Evolutionary conservation across 1,140 invertebrate species (phyloP).

Genomic region (Nymphalis io): DNA sequence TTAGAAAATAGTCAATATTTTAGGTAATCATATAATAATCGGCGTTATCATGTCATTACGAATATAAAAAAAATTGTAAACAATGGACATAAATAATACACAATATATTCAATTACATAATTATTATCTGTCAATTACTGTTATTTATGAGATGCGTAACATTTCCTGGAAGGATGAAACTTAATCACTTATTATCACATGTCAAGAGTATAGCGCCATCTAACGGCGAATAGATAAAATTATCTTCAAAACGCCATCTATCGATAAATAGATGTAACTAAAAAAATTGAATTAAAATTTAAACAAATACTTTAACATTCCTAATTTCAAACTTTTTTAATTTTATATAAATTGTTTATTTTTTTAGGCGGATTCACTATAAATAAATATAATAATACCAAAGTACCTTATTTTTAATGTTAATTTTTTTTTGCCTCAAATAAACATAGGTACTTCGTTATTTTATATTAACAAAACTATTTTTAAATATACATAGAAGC

Average conservation of each 20-base stretch:
- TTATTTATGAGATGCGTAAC: constrained; percentile 30
- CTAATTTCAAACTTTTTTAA: neutral
- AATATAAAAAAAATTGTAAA: constrained; percentile 7
- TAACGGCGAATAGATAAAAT: constrained; percentile 37
- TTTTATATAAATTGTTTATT: neutral
- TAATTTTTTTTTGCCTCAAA: too few relatives aligned
- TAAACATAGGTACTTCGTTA: too few relatives aligned
- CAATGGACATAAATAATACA: constrained; percentile 11
- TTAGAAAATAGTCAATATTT: too few relatives aligned
- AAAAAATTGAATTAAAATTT: neutral
- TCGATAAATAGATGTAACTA: constrained; percentile 12
- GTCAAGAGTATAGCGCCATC: constrained; percentile 39
- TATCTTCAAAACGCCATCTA: constrained; percentile 34
- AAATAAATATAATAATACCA: neutral
- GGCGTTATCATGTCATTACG: too few relatives aligned
- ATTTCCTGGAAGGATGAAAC: constrained; percentile 25
- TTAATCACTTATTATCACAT: constrained; percentile 3
- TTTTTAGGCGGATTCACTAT: too few relatives aligned
- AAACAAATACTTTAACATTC: neutral
- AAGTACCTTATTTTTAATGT: neutral
- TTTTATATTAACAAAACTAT: neutral
- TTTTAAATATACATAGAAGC: neutral
- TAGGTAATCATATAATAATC: too few relatives aligned
- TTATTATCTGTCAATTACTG: constrained; percentile 26
- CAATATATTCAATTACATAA: constrained; percentile 20